Percentiles rank a stretch among this genome's conserved stretches.
These are phyloP conservation scores for Agapornis canus DNA, from an alignment of 2,797 vertebrate species.

Conservation along the genomic window DNA sequence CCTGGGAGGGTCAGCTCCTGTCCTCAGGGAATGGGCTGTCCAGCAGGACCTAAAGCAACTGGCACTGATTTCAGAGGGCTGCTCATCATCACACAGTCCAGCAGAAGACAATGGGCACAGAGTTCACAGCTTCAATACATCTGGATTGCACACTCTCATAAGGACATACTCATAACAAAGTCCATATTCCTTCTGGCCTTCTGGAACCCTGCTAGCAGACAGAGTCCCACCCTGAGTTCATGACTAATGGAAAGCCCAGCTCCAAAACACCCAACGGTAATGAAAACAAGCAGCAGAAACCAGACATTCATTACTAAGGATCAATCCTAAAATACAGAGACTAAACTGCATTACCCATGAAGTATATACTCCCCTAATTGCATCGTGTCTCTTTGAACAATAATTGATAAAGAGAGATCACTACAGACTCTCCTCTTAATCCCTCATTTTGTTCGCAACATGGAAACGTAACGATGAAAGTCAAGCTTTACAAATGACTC, in stretches of 20 bases:
- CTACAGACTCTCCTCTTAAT: not conserved
- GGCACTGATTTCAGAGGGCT: not conserved
- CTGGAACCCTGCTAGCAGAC: accelerated
- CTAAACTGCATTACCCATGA: not conserved
- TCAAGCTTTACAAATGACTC: not conserved
- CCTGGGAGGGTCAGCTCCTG: not conserved
- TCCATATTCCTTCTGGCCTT: not conserved
- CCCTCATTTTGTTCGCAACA: not conserved
- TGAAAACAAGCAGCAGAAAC: not conserved
- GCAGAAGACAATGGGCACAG: accelerated
- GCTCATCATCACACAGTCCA: accelerated
- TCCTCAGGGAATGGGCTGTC: accelerated
- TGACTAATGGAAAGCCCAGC: not conserved
- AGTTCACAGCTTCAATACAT: accelerated
- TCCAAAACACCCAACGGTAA: not conserved
- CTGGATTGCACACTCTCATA: accelerated
- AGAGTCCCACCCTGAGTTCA: not conserved
- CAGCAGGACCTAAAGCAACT: not conserved
- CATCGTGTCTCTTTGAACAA: not conserved
- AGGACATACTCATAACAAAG: not conserved
- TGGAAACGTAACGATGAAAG: not conserved
- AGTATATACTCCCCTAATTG: not conserved
- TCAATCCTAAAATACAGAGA: not conserved
- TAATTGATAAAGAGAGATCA: not conserved
- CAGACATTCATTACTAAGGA: not conserved